Evolutionary conservation across 2,888 invertebrate species (phyloP), one percentile per base, ranked within the genome.

Genomic region (Eilema caniola): DNA sequence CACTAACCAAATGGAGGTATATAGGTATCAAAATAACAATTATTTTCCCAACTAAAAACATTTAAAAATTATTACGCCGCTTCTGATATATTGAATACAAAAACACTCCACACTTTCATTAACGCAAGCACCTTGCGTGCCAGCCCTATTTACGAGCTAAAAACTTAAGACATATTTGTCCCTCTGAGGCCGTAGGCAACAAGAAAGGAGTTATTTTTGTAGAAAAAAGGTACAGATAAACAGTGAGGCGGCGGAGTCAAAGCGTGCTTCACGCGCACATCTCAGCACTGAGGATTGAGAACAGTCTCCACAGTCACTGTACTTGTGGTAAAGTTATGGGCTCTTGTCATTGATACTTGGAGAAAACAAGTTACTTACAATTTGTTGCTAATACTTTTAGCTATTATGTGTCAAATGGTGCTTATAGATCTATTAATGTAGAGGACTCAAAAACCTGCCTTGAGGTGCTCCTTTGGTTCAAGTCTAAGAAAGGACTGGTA

Each of bases 161-260:
- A 85, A 85, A 84, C 78, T 70, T 31, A 74, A 70, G 81, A 76
- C 83, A 82, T 83, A 81, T 83, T 79, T 85, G 85, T 83, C 80
- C 75, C 77, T 79, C 74, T 65, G 76, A 78, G 73, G 77, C 81
- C 72, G 66, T 72, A 71, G 69, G 74, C 70, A 71, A 77, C 81
- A 81, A 89, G 86, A 87, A 88, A 88, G 82, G 82, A 88, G 86
- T 84, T 87, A 86, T 89, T 88, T 87, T 83, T 75, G 80, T 75
- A 73, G n/a, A 72, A 83, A 88, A 88, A 88, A 88, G 88, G 76
- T 71, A 62, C 57, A 80, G 83, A 86, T 84, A 83, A 83, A 79
- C 81, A 78, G 75, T 75, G 83, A 82, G 80, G 77, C 79, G 78
- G 88, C 86, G 84, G 85, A 60, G 74, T 83, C 88, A 89, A 89